Percentiles rank a stretch among this genome's conserved stretches.
phyloP scores from a whole-genome alignment of 2,888 invertebrate genomes.

The Anodontia alba region DNA sequence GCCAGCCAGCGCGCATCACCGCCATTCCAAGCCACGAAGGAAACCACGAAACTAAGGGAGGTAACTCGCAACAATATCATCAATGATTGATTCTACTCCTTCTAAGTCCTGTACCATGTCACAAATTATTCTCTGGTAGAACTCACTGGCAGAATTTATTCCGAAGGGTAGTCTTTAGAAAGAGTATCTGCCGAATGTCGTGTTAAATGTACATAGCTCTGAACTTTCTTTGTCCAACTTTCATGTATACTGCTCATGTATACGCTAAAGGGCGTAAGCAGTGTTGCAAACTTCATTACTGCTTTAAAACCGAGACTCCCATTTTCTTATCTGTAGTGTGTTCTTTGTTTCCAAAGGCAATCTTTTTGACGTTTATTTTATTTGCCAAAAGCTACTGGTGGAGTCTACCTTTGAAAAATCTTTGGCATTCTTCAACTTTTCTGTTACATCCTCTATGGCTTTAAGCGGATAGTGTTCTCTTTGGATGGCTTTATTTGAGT shows the following conservation, averaged over 20 bases:
- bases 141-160: constrained; percentile 43
- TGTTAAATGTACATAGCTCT: constrained; percentile 46
- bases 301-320: no score
- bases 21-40: no score
- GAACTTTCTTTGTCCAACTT: constrained; percentile 36
- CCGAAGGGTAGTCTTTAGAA: constrained; percentile 55
- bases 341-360: no score
- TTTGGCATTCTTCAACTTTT: not conserved
- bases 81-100: constrained; percentile 23
- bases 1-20: no score
- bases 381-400: constrained; percentile 14
- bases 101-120: constrained; percentile 33
- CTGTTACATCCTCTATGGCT: constrained; percentile 12
- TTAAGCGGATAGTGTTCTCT: constrained; percentile 34
- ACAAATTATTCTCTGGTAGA: constrained; percentile 25
- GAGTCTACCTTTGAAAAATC: not conserved
- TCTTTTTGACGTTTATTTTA: no score
- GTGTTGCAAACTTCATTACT: no score
- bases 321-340: no score
- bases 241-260: no score
- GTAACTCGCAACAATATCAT: no score
- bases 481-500: constrained; percentile 29
- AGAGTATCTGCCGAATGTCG: constrained; percentile 40
- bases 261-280: no score
- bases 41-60: no score